These are phyloP conservation scores for Aptenodytes patagonicus DNA, from an alignment of 2,113 vertebrate genomes.

Conservation along the genomic window DNA sequence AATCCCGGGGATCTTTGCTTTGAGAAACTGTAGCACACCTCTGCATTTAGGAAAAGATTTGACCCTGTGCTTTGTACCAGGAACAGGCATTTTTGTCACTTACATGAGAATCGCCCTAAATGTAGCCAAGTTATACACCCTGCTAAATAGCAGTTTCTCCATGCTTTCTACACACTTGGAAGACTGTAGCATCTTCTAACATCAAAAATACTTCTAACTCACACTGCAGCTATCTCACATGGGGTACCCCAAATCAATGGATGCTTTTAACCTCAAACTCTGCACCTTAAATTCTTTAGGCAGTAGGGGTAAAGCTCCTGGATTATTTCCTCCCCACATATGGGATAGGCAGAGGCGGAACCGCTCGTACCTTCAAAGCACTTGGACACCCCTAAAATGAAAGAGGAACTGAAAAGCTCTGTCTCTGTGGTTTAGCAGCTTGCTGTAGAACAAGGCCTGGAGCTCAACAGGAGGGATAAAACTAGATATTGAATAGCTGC, in stretches of 20 bases:
- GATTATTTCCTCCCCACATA: neutral
- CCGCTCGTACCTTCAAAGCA: neutral
- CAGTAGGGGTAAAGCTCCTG: neutral
- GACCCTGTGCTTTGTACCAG: neutral
- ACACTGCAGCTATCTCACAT: accelerated
- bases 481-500: neutral
- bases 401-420: neutral
- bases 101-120: neutral
- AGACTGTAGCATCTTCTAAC: neutral
- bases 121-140: neutral
- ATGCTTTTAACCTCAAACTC: neutral
- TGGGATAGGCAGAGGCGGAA: neutral
- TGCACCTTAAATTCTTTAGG: neutral
- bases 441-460: neutral
- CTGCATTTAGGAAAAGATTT: neutral
- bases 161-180: neutral
- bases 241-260: neutral
- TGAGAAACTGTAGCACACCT: neutral
- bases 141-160: neutral
- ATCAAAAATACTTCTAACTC: neutral
- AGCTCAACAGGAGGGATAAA: neutral
- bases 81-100: neutral
- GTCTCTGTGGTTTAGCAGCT: neutral
- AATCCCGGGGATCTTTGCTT: neutral
- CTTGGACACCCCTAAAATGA: neutral